phyloP scores from a whole-genome alignment of 1,140 invertebrate species.

The Wasmannia auropunctata region DNA sequence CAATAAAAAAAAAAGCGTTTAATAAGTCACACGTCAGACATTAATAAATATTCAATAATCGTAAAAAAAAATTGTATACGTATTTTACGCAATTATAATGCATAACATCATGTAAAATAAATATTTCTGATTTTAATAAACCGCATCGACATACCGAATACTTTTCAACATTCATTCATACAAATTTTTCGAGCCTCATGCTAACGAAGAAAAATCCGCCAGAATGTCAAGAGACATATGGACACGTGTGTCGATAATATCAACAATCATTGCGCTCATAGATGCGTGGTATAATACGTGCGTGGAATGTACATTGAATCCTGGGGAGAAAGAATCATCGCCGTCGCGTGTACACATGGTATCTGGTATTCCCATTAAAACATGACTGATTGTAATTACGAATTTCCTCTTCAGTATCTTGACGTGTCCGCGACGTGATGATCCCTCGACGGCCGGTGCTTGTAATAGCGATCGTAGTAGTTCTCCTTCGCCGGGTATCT shows the following conservation, averaged over 20 bases:
- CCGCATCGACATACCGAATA: not conserved
- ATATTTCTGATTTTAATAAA: not conserved
- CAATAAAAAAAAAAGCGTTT: not conserved
- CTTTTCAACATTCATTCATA: constrained; percentile 9
- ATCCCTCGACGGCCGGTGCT: constrained; percentile 82
- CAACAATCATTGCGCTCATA: not conserved
- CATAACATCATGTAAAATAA: not conserved
- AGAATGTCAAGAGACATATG: too few relatives aligned
- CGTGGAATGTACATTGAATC: constrained; percentile 15
- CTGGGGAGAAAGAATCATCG: not conserved
- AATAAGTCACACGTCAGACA: not conserved
- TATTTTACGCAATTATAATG: not conserved
- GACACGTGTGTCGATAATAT: not conserved
- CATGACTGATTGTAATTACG: constrained; percentile 67
- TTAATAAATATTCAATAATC: not conserved
- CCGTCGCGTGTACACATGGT: not conserved
- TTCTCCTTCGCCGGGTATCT: constrained; percentile 82
- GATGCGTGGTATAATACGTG: constrained; percentile 9
- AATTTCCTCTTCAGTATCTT: constrained; percentile 81
- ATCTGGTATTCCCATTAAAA: constrained; percentile 69
- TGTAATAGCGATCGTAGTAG: constrained; percentile 84
- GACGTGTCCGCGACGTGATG: constrained; percentile 80
- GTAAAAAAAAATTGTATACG: too few relatives aligned
- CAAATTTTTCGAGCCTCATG: not conserved
- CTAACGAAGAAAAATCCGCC: not conserved